Evolutionary conservation across 2,888 invertebrate species (phyloP).

Genomic region (Cistogaster globosa): DNA sequence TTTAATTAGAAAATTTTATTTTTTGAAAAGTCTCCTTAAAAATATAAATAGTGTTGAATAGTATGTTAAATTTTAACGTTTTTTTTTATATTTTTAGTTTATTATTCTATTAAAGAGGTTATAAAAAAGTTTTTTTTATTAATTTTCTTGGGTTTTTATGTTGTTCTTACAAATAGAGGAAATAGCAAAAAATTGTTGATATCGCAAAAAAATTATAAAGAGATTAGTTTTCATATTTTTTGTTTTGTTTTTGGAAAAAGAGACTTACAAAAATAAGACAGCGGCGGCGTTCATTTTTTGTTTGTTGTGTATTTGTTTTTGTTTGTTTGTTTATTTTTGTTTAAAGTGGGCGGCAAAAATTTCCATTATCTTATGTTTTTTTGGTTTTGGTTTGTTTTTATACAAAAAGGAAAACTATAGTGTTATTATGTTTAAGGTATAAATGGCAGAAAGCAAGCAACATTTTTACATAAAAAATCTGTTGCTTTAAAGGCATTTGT

Average conservation of each 20-base stretch:
- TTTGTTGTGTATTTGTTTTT: conserved; percentile 64
- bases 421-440: conserved; percentile 69
- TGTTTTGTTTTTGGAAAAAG: conserved; percentile 68
- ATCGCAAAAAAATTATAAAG: conserved; percentile 78
- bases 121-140: conserved; percentile 65
- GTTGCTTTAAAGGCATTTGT: conserved; percentile 73
- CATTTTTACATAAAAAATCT: conserved; percentile 69
- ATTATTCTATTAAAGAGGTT: conserved; percentile 57
- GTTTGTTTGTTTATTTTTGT: conserved; percentile 63
- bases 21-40: neutral
- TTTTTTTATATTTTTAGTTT: conserved; percentile 11
- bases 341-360: conserved; percentile 72
- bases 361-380: conserved; percentile 67
- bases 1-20: no score
- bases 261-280: conserved; percentile 75
- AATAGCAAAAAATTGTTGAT: conserved; percentile 81
- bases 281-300: conserved; percentile 73
- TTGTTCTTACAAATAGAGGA: conserved; percentile 72
- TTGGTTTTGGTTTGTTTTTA: conserved; percentile 46
- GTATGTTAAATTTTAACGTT: conserved; percentile 15
- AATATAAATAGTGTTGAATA: conserved; percentile 28
- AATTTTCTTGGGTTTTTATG: conserved; percentile 64
- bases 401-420: conserved; percentile 72
- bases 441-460: conserved; percentile 71
- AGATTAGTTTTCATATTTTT: conserved; percentile 53